Percentiles rank a stretch among this genome's conserved stretches.
Evolutionary conservation across 1,140 invertebrate species (phyloP).

Genomic region (Ooceraea biroi): DNA sequence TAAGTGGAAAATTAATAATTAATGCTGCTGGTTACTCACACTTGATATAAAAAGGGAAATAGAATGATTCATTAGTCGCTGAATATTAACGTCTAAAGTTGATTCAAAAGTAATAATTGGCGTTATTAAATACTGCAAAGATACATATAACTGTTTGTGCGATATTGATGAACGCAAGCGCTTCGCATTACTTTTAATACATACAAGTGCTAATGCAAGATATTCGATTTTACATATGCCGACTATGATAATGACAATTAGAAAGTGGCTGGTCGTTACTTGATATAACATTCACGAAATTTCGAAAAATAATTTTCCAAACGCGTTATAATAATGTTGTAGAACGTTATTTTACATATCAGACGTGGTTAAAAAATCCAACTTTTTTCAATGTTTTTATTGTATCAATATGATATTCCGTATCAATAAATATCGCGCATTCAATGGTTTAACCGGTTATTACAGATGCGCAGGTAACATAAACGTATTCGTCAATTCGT

Average conservation of each 20-base stretch:
- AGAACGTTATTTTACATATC: slow-evolving; percentile 7
- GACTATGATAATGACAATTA: slow-evolving; percentile 4
- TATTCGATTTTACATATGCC: slow-evolving; percentile 9
- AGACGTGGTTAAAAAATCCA: slow-evolving; percentile 34
- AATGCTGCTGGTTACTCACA: not conserved
- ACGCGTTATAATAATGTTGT: not conserved
- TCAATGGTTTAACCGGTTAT: slow-evolving; percentile 17
- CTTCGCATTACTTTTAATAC: not conserved
- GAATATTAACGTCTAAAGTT: not conserved
- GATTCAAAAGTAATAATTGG: slow-evolving; percentile 10
- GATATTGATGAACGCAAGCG: not conserved
- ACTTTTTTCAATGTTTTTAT: slow-evolving; percentile 29
- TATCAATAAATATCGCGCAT: not conserved
- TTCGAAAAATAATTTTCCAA: not conserved
- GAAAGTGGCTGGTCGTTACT: not conserved
- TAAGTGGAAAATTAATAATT: slow-evolving; percentile 29
- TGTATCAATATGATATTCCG: not conserved
- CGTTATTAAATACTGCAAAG: slow-evolving; percentile 2
- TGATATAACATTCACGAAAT: not conserved
- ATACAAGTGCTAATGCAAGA: slow-evolving; percentile 6
- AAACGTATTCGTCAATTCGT: slow-evolving; percentile 23
- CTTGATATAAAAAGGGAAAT: slow-evolving; percentile 13
- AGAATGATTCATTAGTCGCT: slow-evolving; percentile 19
- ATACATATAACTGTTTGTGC: not conserved
- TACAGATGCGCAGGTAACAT: not conserved